These are phyloP conservation scores for Agrilus cyanescens DNA, from an alignment of 2,888 invertebrate genomes.

Conservation along the genomic window DNA sequence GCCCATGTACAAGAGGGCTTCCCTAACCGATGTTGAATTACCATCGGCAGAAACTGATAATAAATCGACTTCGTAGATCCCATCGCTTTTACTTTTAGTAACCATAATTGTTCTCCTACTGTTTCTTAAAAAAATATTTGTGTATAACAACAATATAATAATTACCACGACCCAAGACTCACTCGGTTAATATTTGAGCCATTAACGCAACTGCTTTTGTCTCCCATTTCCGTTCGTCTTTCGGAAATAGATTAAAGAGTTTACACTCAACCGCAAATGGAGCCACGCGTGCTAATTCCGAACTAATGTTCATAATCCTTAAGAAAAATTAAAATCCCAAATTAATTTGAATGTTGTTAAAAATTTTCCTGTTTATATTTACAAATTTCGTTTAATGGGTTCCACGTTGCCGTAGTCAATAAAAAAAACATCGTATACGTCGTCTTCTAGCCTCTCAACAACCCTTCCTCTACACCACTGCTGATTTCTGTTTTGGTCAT, in stretches of 20 bases:
- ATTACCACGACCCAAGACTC: constrained; percentile 18
- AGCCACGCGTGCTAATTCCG: constrained; percentile 34
- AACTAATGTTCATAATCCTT: constrained; percentile 41
- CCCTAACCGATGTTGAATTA: constrained; percentile 32
- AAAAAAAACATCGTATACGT: constrained; percentile 43
- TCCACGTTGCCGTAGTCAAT: constrained; percentile 53
- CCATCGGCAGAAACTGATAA: constrained; percentile 23
- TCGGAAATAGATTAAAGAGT: constrained; percentile 45
- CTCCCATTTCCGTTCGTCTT: constrained; percentile 36
- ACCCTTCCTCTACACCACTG: constrained; percentile 59
- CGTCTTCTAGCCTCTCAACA: constrained; percentile 21
- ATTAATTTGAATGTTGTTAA: too few species aligned
- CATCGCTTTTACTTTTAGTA: constrained; percentile 19
- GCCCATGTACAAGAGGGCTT: constrained; percentile 21
- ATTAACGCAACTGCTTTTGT: constrained; percentile 44
- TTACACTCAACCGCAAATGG: constrained; percentile 48
- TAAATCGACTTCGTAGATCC: constrained; percentile 35
- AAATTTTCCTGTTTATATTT: constrained; percentile 24
- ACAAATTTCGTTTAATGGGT: constrained; percentile 39
- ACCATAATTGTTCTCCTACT: constrained; percentile 21
- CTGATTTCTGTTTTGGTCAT: constrained; percentile 40
- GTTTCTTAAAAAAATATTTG: too few species aligned
- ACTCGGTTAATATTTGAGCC: constrained; percentile 50
- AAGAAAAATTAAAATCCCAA: constrained; percentile 12
- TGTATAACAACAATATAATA: too few species aligned